Evolutionary conservation across 2,797 vertebrate genomes (phyloP).

Genomic region (Malurus splendens): DNA sequence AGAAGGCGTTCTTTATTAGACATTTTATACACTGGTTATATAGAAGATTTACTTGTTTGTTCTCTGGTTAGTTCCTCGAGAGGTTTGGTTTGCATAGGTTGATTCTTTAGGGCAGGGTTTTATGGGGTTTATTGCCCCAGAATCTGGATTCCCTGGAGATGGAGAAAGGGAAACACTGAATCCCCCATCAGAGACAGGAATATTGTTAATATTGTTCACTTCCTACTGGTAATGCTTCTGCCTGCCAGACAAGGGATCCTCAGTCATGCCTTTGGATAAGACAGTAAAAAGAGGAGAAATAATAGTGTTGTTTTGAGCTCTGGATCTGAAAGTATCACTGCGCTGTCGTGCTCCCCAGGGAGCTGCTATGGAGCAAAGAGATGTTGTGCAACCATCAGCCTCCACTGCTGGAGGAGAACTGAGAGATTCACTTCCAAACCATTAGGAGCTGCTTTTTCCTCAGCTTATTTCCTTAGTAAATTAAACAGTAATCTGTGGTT

Average conservation of each 20-base stretch:
- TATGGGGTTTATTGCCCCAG: not conserved
- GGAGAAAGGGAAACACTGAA: not conserved
- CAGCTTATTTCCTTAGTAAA: not conserved
- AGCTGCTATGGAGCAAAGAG: rapidly evolving
- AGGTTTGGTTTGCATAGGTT: not conserved
- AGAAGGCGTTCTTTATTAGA: not conserved
- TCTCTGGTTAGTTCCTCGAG: not conserved
- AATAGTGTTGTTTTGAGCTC: not conserved
- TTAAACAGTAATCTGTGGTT: not conserved
- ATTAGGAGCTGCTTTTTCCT: not conserved
- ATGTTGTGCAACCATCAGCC: rapidly evolving
- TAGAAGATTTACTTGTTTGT: not conserved
- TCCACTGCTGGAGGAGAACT: rapidly evolving
- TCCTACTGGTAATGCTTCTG: not conserved
- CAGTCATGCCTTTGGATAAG: not conserved
- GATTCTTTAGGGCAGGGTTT: not conserved
- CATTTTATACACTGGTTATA: not conserved
- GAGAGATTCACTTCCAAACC: not conserved
- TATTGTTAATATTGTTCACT: not conserved
- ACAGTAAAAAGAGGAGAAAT: not conserved
- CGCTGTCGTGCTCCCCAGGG: rapidly evolving
- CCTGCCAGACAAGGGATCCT: not conserved
- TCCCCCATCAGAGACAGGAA: not conserved
- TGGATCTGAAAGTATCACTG: not conserved
- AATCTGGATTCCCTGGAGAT: not conserved